These are phyloP conservation scores for Tillus elongatus DNA, from an alignment of 2,888 invertebrate genomes.

Conservation along the genomic window DNA sequence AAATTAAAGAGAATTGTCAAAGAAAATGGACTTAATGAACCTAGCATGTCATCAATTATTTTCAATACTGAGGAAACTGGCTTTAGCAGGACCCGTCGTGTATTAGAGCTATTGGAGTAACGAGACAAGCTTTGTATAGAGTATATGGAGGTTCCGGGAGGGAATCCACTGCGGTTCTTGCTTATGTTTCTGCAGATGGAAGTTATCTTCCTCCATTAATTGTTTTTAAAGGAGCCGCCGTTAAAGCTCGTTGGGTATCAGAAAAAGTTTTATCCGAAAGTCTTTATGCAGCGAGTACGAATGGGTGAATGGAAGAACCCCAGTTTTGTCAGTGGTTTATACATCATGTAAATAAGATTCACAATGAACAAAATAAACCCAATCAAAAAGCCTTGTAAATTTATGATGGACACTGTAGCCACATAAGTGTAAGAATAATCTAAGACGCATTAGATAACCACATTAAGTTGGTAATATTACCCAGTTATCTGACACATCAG, in stretches of 20 bases:
- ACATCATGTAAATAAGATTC: slow-evolving; percentile 1
- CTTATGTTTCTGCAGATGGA: slow-evolving; percentile 18
- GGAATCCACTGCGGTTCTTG: slow-evolving; percentile 19
- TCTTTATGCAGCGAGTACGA: slow-evolving; percentile 14
- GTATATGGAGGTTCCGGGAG: slow-evolving; percentile 20
- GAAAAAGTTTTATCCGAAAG: slow-evolving; percentile 14
- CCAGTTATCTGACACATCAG: too few relatives aligned
- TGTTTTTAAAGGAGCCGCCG: slow-evolving; percentile 18
- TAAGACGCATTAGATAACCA: too few relatives aligned
- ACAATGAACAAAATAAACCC: background rate
- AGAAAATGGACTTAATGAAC: background rate
- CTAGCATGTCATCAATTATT: slow-evolving; percentile 5
- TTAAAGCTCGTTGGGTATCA: slow-evolving; percentile 13
- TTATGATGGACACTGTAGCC: background rate
- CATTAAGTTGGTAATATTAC: too few relatives aligned
- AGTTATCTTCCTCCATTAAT: slow-evolving; percentile 17
- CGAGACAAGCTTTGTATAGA: slow-evolving; percentile 16
- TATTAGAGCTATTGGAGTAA: slow-evolving; percentile 18
- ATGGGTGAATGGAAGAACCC: slow-evolving; percentile 20
- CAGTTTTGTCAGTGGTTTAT: slow-evolving; percentile 9
- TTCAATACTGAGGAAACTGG: slow-evolving; percentile 19
- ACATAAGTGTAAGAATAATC: slow-evolving; percentile 1
- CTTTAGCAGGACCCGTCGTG: slow-evolving; percentile 18
- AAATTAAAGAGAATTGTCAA: slow-evolving; percentile 1
- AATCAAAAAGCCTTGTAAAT: background rate